Conservation (phyloP, 2,797 vertebrate genomes). For the Hippocampus kuda region DNA sequence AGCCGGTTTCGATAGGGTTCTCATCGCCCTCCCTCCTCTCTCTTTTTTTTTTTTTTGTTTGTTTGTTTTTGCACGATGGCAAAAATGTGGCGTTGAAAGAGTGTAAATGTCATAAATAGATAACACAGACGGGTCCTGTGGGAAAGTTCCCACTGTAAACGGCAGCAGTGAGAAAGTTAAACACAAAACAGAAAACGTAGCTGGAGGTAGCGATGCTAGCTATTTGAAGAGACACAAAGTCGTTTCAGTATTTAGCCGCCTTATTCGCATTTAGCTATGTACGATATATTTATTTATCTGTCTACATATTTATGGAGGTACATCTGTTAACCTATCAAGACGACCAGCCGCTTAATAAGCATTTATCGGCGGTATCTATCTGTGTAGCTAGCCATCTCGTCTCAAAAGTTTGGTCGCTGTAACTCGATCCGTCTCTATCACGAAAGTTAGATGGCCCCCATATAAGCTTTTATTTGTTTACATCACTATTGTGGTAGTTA, state of each 20-base stretch:
- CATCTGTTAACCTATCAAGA: too few relatives aligned
- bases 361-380: too few relatives aligned
- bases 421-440: not conserved
- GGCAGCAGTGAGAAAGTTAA: not conserved
- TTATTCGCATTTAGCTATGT: too few relatives aligned
- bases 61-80: conserved; percentile 19
- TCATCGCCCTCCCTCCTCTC: conserved; percentile 11
- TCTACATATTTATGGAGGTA: too few relatives aligned
- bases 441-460: not conserved
- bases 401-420: too few relatives aligned
- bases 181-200: not conserved
- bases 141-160: conserved; percentile 21
- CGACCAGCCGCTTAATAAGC: too few relatives aligned
- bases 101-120: conserved; percentile 18
- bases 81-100: conserved; percentile 5
- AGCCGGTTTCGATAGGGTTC: conserved; percentile 36
- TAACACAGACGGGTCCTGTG: conserved; percentile 19
- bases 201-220: not conserved
- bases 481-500: too few relatives aligned
- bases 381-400: too few relatives aligned
- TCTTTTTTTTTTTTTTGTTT: not conserved
- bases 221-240: not conserved
- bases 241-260: not conserved
- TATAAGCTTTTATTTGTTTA: too few relatives aligned
- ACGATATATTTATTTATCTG: too few relatives aligned